Percentiles rank a stretch among this genome's conserved stretches.
Conservation (phyloP, 1,140 invertebrate genomes). For the Eupristina koningsbergeri region DNA sequence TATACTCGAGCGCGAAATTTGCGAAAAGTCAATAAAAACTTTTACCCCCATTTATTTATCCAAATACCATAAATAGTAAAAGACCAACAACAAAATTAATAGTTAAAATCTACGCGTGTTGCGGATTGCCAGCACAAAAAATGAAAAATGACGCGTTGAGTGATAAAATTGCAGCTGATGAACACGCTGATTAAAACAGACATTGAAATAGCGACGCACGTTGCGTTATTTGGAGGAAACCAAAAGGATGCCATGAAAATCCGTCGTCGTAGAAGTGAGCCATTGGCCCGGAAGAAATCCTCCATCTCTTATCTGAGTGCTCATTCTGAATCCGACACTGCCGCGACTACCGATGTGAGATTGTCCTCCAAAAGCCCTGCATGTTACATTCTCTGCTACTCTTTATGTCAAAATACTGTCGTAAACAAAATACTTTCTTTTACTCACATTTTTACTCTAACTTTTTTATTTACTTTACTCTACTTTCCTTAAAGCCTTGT, state of each 20-base stretch:
- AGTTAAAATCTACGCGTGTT: background rate
- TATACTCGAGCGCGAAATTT: too few species aligned
- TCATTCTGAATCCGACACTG: constrained; percentile 69
- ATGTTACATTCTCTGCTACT: constrained; percentile 38
- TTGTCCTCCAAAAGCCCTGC: constrained; percentile 48
- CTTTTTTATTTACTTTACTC: background rate
- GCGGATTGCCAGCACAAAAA: too few species aligned
- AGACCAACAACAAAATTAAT: background rate
- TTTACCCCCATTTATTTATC: too few species aligned
- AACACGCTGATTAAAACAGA: constrained; percentile 87
- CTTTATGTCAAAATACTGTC: background rate
- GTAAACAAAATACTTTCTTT: constrained; percentile 2
- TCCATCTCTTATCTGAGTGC: constrained; percentile 73
- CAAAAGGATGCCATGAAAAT: constrained; percentile 70
- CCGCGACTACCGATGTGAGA: constrained; percentile 71
- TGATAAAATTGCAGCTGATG: constrained; percentile 80
- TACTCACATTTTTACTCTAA: background rate
- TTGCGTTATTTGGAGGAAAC: constrained; percentile 73
- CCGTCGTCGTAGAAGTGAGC: constrained; percentile 69
- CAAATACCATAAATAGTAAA: background rate
- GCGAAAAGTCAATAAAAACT: too few species aligned
- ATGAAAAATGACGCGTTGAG: constrained; percentile 60
- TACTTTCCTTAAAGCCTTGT: background rate
- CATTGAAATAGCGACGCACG: constrained; percentile 80
- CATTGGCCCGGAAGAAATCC: constrained; percentile 72